These are phyloP conservation scores for Ciconia stormi DNA, from an alignment of 2,113 vertebrate genomes.

Conservation along the genomic window DNA sequence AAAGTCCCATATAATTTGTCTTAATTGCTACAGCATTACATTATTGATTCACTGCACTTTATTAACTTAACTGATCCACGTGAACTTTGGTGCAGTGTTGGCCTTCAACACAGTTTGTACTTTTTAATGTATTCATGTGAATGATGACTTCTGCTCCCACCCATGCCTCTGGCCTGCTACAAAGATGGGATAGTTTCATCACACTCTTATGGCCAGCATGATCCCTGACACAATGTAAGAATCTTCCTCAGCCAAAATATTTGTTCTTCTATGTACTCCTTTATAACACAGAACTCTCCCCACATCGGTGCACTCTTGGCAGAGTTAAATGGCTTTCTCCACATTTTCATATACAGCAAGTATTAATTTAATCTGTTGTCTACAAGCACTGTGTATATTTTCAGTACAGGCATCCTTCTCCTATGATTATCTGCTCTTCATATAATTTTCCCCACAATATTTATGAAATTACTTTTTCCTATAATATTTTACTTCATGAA, in stretches of 20 bases:
- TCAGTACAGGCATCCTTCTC: background rate
- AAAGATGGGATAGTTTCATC: background rate
- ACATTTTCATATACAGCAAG: background rate
- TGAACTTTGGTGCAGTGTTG: background rate
- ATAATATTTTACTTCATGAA: background rate
- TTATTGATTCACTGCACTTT: background rate
- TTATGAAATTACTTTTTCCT: background rate
- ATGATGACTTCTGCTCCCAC: background rate
- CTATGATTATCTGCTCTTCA: background rate
- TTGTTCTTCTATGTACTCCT: background rate
- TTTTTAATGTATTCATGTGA: background rate
- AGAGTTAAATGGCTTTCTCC: background rate
- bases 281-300: background rate
- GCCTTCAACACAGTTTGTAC: background rate
- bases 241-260: background rate
- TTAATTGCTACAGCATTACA: background rate
- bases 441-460: background rate
- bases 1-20: background rate
- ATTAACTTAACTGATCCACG: background rate
- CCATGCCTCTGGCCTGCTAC: background rate
- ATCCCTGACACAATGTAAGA: background rate
- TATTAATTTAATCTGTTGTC: background rate
- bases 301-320: background rate
- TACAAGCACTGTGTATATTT: background rate
- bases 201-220: background rate